phyloP scores from a whole-genome alignment of 2,797 vertebrate species.

The Rhinella marina region DNA sequence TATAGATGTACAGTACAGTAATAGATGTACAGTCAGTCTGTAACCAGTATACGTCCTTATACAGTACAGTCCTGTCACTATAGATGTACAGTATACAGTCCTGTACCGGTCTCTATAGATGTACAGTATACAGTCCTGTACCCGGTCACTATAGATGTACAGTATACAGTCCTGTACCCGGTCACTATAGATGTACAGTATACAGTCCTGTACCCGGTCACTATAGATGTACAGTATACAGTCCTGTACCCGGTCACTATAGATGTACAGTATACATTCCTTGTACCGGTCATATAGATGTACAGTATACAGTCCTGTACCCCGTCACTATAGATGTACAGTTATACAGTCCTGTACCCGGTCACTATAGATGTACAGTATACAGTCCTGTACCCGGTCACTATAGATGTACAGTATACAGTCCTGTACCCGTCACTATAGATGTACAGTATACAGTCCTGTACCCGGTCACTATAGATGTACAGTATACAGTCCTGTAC shows the following conservation, averaged over 20 bases:
- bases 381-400: background rate
- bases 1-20: too few species aligned
- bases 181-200: too few species aligned
- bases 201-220: too few species aligned
- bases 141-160: too few species aligned
- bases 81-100: too few species aligned
- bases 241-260: background rate
- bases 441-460: background rate
- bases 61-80: background rate
- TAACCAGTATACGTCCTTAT: too few species aligned
- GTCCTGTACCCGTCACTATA: background rate
- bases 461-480: background rate
- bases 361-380: background rate
- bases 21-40: too few species aligned
- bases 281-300: background rate
- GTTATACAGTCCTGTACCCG: background rate
- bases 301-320: background rate
- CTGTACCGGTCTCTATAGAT: too few species aligned
- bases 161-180: too few species aligned
- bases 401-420: background rate
- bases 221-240: too few species aligned
- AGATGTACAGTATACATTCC: background rate
- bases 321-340: too few species aligned
- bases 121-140: too few species aligned
- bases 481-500: background rate